A percentile compares a stretch with the other conserved stretches of the same genome.
Conservation (phyloP, 2,113 vertebrate species). For the Xiphias gladius region DNA sequence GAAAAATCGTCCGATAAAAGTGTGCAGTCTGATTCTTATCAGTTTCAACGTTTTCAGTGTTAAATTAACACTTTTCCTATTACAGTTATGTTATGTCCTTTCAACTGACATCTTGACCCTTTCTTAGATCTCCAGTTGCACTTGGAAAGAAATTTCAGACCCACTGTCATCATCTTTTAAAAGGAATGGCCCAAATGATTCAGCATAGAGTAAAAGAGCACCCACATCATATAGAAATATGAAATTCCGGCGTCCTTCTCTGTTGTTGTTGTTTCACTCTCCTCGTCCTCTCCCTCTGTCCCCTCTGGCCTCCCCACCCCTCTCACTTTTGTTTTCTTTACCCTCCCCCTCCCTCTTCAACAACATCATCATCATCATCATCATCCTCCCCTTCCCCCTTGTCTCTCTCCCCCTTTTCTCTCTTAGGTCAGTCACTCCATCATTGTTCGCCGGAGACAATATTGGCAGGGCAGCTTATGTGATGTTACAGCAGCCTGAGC, state of each 20-base stretch:
- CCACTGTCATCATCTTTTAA: background rate
- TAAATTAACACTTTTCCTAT: no score
- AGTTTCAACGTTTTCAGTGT: no score
- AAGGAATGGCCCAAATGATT: background rate
- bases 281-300: conserved; percentile 1
- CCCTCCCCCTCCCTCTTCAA: conserved; percentile 45
- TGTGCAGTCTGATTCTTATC: no score
- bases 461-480: background rate
- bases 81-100: background rate
- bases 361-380: conserved; percentile 19
- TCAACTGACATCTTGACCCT: background rate
- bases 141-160: background rate
- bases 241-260: background rate
- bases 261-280: background rate
- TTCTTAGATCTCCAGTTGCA: background rate
- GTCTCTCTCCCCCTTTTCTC: conserved; percentile 1
- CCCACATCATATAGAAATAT: background rate
- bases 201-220: background rate
- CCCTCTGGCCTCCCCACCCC: conserved; percentile 32
- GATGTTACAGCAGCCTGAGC: conserved; percentile 3
- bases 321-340: conserved; percentile 58
- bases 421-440: conserved; percentile 40
- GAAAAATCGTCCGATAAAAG: no score
- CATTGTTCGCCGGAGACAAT: conserved; percentile 39
- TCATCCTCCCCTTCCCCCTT: conserved; percentile 33